Base-by-base conservation (phyloP, 2,888 invertebrate species). In the Eilema depressum region DNA sequence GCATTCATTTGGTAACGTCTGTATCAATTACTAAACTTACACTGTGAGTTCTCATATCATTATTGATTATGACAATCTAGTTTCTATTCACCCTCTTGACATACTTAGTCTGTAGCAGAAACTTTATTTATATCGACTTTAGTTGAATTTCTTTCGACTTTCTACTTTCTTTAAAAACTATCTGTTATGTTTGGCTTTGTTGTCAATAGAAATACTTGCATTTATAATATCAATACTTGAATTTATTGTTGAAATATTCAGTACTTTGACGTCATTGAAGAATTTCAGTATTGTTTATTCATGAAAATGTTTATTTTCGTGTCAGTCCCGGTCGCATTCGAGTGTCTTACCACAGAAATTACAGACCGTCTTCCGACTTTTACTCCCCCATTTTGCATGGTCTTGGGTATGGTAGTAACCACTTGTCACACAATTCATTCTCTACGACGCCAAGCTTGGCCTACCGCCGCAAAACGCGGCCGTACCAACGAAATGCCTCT, bases 61-160 rank as follows among this genome's bases (percentile, higher is more conserved):
- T 53, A 53, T 53, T 53, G 53, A 53, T 53, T 53, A 53, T 53
- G n/a, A n/a, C 53, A 53, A 53, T n/a, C 8, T n/a, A n/a, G 8
- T 53, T 53, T 53, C 53, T 7, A 53, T 53, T 53, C 53, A 53
- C 53, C 53, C 53, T n/a, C 53, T 53, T 53, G 53, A 53, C 53
- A 53, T 3, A 53, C 53, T 53, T 53, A 7, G 20, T 47, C 47
- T n/a, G 53, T n/a, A 3, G 53, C 53, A 53, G 20, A 47, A 10
- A 53, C 20, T 53, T 53, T 53, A 53, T 53, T 53, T 53, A 53
- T 53, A n/a, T 53, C n/a, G 20, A 17, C 20, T 20, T 53, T 10
- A 53, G n/a, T 10, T n/a, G 53, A 53, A 10, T 53, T 53, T 53
- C 53, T 53, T 53, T 53, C n/a, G 8, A 53, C n/a, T 53, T 53